Conservation (phyloP, 1,140 invertebrate species). For the Caenorhabditis remanei region DNA sequence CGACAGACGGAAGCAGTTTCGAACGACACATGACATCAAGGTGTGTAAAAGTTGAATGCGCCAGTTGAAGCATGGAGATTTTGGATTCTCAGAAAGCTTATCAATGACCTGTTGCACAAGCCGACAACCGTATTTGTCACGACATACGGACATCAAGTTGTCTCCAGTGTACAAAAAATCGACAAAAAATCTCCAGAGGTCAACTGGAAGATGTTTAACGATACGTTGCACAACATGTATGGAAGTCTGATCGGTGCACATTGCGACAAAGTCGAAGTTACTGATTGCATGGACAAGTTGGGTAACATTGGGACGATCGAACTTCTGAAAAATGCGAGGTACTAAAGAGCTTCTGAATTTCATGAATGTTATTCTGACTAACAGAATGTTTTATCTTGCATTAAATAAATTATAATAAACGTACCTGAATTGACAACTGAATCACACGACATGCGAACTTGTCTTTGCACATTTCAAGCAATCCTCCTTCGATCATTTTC, state of each 20-base stretch:
- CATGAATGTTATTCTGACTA: no score
- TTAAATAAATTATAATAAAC: no score
- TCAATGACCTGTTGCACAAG: constrained; percentile 66
- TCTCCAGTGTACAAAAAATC: constrained; percentile 2
- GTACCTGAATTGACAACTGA: constrained; percentile 1
- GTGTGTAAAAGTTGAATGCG: constrained; percentile 15
- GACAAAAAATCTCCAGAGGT: background rate
- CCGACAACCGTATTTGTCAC: constrained; percentile 67
- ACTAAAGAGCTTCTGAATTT: background rate
- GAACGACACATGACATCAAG: constrained; percentile 44
- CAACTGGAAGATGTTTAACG: background rate
- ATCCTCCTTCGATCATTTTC: background rate
- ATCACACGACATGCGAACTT: constrained; percentile 11
- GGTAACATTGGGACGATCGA: background rate
- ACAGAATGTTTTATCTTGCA: background rate
- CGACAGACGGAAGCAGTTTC: constrained; percentile 59
- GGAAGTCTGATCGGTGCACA: constrained; percentile 1
- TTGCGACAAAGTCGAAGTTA: background rate
- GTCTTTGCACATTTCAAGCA: constrained; percentile 6
- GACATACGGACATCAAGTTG: constrained; percentile 57
- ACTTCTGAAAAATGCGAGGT: background rate
- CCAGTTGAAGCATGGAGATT: background rate
- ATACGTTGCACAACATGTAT: constrained; percentile 11
- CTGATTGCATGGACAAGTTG: background rate
- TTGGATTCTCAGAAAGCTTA: constrained; percentile 32